phyloP scores from a whole-genome alignment of 2,888 invertebrate genomes.

The Allophyes oxyacanthae region DNA sequence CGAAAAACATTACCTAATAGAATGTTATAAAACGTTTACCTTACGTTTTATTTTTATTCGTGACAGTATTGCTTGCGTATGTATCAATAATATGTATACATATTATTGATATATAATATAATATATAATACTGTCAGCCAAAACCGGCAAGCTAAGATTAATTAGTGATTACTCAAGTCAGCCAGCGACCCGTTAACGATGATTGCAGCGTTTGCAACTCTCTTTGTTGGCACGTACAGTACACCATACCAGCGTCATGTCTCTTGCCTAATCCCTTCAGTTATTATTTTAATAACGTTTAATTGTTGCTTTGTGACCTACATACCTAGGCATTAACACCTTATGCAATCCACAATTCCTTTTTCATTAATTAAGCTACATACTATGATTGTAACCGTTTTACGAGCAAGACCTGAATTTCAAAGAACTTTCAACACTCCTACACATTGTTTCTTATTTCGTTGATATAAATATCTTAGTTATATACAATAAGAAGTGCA shows the following conservation, averaged over 20 bases:
- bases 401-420: constrained; percentile 1
- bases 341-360: constrained; percentile 26
- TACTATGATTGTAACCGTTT: constrained; percentile 4
- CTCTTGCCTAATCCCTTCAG: constrained; percentile 60
- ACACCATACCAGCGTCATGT: constrained; percentile 44
- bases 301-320: constrained; percentile 32
- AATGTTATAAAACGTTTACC: constrained; percentile 18
- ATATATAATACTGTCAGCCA: constrained; percentile 4
- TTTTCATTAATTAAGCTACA: constrained; percentile 11
- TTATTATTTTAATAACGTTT: constrained; percentile 64
- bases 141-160: constrained; percentile 23
- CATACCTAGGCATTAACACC: constrained; percentile 12
- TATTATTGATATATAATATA: too few relatives aligned
- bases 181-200: constrained; percentile 74
- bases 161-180: constrained; percentile 70
- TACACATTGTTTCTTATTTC: too few relatives aligned
- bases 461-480: too few relatives aligned
- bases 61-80: too few relatives aligned
- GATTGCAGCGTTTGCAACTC: constrained; percentile 77
- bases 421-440: background rate
- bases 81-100: constrained; percentile 1
- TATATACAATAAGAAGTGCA: too few relatives aligned
- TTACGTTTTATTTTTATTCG: constrained; percentile 10
- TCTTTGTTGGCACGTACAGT: constrained; percentile 62
- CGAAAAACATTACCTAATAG: constrained; percentile 15